These are phyloP conservation scores for Mesembrinibis cayennensis DNA, from an alignment of 2,113 vertebrate species.

Conservation along the genomic window DNA sequence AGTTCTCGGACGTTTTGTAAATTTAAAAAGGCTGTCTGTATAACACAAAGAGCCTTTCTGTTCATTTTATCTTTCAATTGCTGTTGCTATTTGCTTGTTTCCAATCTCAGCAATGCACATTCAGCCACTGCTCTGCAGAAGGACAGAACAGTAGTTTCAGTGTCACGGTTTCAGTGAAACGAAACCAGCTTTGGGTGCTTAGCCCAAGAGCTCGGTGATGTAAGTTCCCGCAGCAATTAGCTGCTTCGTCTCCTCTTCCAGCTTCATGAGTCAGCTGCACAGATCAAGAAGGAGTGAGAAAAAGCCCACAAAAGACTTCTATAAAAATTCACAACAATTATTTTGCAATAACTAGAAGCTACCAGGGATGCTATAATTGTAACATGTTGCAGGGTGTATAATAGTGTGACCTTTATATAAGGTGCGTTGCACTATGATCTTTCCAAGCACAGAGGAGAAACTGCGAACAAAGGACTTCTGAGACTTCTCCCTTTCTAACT, in stretches of 20 bases:
- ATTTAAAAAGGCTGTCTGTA: not conserved
- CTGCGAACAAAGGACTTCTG: conserved; percentile 39
- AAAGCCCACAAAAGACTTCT: conserved; percentile 31
- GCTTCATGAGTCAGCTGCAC: conserved; percentile 57
- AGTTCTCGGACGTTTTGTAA: not conserved
- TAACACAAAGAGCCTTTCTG: conserved; percentile 15
- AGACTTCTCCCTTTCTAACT: conserved; percentile 31
- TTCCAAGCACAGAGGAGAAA: conserved; percentile 26
- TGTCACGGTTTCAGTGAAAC: conserved; percentile 50
- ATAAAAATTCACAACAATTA: conserved; percentile 64
- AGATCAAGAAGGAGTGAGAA: conserved; percentile 24
- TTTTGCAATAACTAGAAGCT: conserved; percentile 63
- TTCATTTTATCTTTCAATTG: not conserved
- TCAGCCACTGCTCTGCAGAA: not conserved
- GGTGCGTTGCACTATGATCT: not conserved
- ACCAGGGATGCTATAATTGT: conserved; percentile 59
- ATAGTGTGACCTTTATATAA: conserved; percentile 27
- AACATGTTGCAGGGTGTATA: conserved; percentile 18
- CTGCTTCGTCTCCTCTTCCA: conserved; percentile 49
- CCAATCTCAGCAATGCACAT: not conserved
- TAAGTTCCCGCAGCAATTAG: conserved; percentile 63
- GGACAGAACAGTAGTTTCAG: conserved; percentile 39
- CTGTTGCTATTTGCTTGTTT: conserved; percentile 22
- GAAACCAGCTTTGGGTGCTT: conserved; percentile 36
- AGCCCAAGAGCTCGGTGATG: conserved; percentile 39